Base-by-base conservation (phyloP, 2,113 vertebrate genomes). In the Syngnathus scovelli region DNA sequence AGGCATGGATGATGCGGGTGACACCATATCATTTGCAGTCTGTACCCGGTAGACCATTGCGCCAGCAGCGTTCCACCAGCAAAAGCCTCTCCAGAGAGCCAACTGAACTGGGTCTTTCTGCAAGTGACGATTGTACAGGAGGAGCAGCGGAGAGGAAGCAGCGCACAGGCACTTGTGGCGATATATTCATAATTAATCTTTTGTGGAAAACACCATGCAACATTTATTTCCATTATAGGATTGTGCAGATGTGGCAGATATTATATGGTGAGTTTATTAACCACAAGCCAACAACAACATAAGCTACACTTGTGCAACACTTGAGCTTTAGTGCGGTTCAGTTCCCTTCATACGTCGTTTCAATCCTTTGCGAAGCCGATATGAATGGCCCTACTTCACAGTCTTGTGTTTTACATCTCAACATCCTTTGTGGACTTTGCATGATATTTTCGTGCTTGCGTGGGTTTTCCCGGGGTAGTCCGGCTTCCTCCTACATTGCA, bases 11-110 rank as follows among this genome's bases (percentile, higher is more conserved):
- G 68, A 79, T 75, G 69, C 74, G 64, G 79, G 61, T 51, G 48
- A 79, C 66, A 77, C 52, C 71, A 48, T 71, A 75, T 82, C 69
- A 89, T 85, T 83, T 80, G 62, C 79, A 1, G 63, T 76, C 67
- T 78, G 61, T 48, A 55, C 61, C 49, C 61, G 56, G 72, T 48
- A 78, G 74, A 78, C 65, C 72, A 39, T 27, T 58, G 56, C 66
- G 67, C 51, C 74, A 37, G 64, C 70, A 19, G 67, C 54, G 55
- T 19, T 75, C 49, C 60, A 65, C 62, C 68, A 68, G 60, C 84
- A 86, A 78, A 33, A 85, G 51, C 71, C 36, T 52, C 63, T 64
- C 37, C 21, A 46, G 68, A 68, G 23, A 68, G 72, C 69, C 10
- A 61, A 71, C 64, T 41, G 44, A 43, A 72, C 27, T 0, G 58